phyloP scores from a whole-genome alignment of 2,888 invertebrate genomes.

The Mesopsocus fuscifrons region DNA sequence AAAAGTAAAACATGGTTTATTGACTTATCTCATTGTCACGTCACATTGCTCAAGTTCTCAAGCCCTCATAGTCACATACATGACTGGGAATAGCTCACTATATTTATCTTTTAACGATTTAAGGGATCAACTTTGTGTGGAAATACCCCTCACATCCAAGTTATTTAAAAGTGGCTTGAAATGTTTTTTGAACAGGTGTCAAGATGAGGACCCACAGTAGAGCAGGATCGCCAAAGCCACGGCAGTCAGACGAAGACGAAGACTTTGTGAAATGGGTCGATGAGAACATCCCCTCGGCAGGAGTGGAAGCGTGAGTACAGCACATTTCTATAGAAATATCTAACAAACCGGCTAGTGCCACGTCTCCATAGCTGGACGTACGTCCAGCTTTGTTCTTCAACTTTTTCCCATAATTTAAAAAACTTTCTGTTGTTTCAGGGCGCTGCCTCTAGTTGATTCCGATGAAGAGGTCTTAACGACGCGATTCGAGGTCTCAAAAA shows the following conservation, averaged over 20 bases:
- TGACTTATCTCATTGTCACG: too few relatives aligned
- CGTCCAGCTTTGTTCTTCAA: too few relatives aligned
- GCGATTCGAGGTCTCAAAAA: conserved; percentile 73
- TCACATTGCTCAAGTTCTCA: too few relatives aligned
- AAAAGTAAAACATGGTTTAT: too few relatives aligned
- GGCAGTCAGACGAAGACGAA: conserved; percentile 28
- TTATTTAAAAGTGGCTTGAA: conserved; percentile 8
- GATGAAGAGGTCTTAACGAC: conserved; percentile 71
- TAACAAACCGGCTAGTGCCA: too few relatives aligned
- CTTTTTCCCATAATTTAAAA: too few relatives aligned
- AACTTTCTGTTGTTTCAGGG: conserved; percentile 21
- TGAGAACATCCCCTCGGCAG: conserved; percentile 69
- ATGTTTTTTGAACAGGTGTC: conserved; percentile 25
- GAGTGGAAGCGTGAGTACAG: conserved; percentile 41
- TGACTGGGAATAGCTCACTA: too few relatives aligned
- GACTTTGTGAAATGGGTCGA: conserved; percentile 84
- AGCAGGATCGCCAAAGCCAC: conserved; percentile 25
- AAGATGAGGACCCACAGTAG: conserved; percentile 42
- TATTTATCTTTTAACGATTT: too few relatives aligned
- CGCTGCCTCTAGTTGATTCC: conserved; percentile 48
- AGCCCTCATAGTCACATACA: too few relatives aligned
- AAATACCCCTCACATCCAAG: background rate
- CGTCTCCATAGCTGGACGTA: too few relatives aligned
- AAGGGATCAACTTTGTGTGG: too few relatives aligned
- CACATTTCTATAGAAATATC: too few relatives aligned